Evolutionary conservation across 2,113 vertebrate species (phyloP).

Genomic region (Elgaria multicarinata): DNA sequence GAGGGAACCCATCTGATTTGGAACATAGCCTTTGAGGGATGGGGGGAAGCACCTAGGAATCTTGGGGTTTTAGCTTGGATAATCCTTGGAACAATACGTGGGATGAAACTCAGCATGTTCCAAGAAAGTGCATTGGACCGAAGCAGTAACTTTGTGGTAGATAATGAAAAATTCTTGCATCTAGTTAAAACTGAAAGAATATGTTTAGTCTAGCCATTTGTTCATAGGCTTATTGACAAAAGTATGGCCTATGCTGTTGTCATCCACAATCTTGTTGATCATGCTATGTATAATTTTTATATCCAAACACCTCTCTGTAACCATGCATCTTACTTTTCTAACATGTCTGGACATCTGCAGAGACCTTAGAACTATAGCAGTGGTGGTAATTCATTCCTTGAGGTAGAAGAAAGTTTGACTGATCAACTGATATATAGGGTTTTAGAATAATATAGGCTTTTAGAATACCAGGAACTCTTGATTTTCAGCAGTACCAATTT

Average conservation of each 20-base stretch:
- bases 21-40: background rate
- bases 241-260: background rate
- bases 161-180: too few relatives aligned
- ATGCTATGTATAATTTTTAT: background rate
- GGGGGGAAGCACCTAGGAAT: background rate
- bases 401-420: background rate
- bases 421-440: background rate
- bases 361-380: background rate
- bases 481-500: background rate
- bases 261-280: background rate
- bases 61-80: background rate
- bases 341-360: background rate
- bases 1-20: background rate
- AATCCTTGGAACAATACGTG: background rate
- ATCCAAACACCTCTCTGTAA: background rate
- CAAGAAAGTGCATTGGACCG: background rate
- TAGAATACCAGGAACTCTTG: background rate
- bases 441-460: background rate
- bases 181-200: background rate
- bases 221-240: background rate
- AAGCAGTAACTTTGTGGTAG: too few relatives aligned
- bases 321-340: background rate
- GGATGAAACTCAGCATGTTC: background rate
- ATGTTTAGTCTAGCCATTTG: background rate
- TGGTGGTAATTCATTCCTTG: background rate